Evolutionary conservation across 2,888 invertebrate genomes (phyloP), one percentile per base, ranked within the genome.

Genomic region (Leptogaster cylindrica): DNA sequence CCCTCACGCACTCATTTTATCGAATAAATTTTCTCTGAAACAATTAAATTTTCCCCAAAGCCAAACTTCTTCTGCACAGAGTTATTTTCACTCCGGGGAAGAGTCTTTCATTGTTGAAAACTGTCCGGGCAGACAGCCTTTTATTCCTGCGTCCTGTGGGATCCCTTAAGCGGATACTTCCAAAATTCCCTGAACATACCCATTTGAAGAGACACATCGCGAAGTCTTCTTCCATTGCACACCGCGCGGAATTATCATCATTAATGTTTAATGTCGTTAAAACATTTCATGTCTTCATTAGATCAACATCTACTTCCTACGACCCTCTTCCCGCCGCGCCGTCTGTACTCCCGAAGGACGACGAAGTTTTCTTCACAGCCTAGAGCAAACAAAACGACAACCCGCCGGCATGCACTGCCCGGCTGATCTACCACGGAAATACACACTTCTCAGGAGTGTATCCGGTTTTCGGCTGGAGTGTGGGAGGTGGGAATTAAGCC

Each of bases 221-320:
- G 2, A 10, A 12, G n/a, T 7, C 10, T 6, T 16, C 65, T n/a
- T 23, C 41, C 41, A 41, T 65, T n/a, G 31, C 25, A 44, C 51
- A 33, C 33, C 33, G 16, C 39, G 39, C 27, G 25, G 36, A 65
- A 65, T 65, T 48, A 31, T 65, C 50, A 31, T 39, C 65, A 65
- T 65, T 65, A 65, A 39, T 52, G 65, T 52, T 52, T 65, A 65
- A 65, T 65, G 52, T 51, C 52, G 41, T 65, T 65, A 65, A 51
- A 65, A 65, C 65, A 65, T 36, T 48, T 65, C 41, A 65, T 65
- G 65, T 65, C 65, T 65, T 52, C 65, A 65, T 65, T 41, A 51
- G 44, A 41, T 65, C 51, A 14, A 46, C 46, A 46, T 46, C 10
- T 36, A 7, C n/a, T 8, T 8, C 16, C 46, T 6, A 20, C 10